Base-by-base conservation (phyloP, 2,113 vertebrate species). In the Tetraodon nigroviridis region DNA sequence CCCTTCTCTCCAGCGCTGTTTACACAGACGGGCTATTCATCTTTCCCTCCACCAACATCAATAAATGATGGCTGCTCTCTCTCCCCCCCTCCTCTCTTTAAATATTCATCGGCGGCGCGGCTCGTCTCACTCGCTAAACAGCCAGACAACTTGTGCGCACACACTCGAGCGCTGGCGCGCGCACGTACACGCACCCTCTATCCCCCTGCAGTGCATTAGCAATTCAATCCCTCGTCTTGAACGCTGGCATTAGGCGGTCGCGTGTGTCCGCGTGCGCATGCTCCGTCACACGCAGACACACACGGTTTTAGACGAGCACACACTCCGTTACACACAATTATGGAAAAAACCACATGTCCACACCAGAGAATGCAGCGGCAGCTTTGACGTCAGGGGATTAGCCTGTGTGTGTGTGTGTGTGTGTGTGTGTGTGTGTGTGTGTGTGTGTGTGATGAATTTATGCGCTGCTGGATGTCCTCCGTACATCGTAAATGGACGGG, bases 61-160 rank as follows among this genome's bases (percentile, higher is more conserved):
- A 82, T 82, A 82, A 82, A 70, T 73, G 79, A 82, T 78, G 79
- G 64, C 64, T 53, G 69, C 66, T 60, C 71, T 48, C 70, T 57
- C 71, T 52, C 55, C 59, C 61, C 27, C 24, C 27, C 48, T 41
- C 61, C 69, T 46, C 73, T 55, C 54, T 22, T 82, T 82, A 82
- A 82, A 82, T 76, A 82, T 82, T 78, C 75, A 82, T 76, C 72
- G 22, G 52, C 69, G 46, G 75, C 69, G 52, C 68, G 61, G 68
- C 68, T 72, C 58, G 68, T 76, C 73, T 73, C 56, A 55, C 77
- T 76, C 77, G 65, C 75, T 81, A 81, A 75, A 81, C 75, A 81
- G 67, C 70, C 64, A 67, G 64, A 73, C 62, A 19, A 41, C 61
- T 19, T 18, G 17, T 46, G n/a, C 50, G 48, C 62, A 20, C 65